Conservation (phyloP, 2,113 vertebrate species). For the Merops nubicus region DNA sequence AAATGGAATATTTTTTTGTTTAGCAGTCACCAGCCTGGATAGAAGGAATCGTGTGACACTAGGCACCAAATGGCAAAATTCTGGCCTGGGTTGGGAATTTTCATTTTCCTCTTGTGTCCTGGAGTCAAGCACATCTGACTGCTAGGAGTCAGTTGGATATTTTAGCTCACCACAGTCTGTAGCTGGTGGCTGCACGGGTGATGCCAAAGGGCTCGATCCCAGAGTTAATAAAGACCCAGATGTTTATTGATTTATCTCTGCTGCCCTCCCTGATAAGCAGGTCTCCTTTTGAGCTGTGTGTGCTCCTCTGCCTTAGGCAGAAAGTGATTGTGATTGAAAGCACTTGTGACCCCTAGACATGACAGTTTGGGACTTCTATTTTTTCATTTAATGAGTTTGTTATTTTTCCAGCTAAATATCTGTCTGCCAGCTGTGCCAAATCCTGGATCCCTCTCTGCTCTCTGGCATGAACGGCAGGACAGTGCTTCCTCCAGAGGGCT, state of each 20-base stretch:
- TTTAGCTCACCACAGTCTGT: not conserved
- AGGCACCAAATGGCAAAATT: fast-evolving
- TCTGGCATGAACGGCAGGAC: fast-evolving
- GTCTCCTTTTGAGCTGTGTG: fast-evolving
- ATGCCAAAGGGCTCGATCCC: not conserved
- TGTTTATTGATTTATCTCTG: fast-evolving
- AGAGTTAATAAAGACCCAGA: not conserved
- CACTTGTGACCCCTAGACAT: no score
- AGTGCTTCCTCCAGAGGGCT: not conserved
- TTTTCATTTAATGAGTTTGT: not conserved
- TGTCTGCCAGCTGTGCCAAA: not conserved
- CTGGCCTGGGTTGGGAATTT: not conserved
- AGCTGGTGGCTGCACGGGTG: not conserved
- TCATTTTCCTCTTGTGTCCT: no score
- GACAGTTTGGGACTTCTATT: not conserved
- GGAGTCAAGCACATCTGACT: not conserved
- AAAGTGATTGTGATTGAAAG: not conserved
- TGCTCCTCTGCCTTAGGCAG: not conserved
- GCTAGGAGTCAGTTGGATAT: not conserved
- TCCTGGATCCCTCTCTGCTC: fast-evolving
- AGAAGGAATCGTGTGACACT: not conserved
- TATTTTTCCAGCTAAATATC: not conserved
- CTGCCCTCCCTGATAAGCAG: not conserved
- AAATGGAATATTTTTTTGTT: not conserved
- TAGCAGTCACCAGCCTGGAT: not conserved